Evolutionary conservation across 2,888 invertebrate genomes (phyloP), one percentile per base, ranked within the genome.

Genomic region (Drosophila melanosoma): DNA sequence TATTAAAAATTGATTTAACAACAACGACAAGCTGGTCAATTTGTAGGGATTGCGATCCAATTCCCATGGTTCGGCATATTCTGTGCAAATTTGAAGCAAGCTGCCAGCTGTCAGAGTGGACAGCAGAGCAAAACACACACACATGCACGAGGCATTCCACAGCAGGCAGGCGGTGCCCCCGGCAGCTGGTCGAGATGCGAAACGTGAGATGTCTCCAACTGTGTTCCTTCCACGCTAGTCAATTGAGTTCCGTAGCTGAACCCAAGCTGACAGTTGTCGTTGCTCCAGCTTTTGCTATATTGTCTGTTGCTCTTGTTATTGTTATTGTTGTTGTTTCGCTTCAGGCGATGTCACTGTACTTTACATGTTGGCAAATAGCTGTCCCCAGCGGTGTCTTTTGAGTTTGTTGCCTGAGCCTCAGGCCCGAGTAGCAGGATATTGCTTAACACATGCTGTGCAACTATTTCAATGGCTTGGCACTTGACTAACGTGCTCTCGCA

Each of bases 51-150:
- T 83, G 82, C 82, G 70, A 84, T 78, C 82, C 52, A 70, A 81
- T 74, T 87, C 87, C 87, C 87, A 54, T 65, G 73, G 72, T 80
- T 66, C 69, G 76, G 82, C 79, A 79, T 76, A 70, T 86, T 76
- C 76, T 69, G 72, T 71, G 67, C 67, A 78, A 73, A 78, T 86
- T 86, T 88, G 76, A 82, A 83, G 88, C 86, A 82, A 85, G 88
- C 88, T 86, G 85, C 85, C 87, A 86, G 71, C 86, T 86, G 86
- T 88, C 87, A 81, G 63, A 83, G 79, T 81, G 75, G 77, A 75
- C 71, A 74, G 67, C 26, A 59, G n/a, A 29, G 51, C 56, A 76
- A 76, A 73, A 63, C 63, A 79, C 62, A 72, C 62, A 72, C 59
- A 59, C 42, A 26, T 62, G 72, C 56, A 59, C 42, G 15, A 51